Percentiles rank a stretch among this genome's conserved stretches.
These are phyloP conservation scores for Notolabrus celidotus DNA, from an alignment of 2,797 vertebrate species.

Conservation along the genomic window DNA sequence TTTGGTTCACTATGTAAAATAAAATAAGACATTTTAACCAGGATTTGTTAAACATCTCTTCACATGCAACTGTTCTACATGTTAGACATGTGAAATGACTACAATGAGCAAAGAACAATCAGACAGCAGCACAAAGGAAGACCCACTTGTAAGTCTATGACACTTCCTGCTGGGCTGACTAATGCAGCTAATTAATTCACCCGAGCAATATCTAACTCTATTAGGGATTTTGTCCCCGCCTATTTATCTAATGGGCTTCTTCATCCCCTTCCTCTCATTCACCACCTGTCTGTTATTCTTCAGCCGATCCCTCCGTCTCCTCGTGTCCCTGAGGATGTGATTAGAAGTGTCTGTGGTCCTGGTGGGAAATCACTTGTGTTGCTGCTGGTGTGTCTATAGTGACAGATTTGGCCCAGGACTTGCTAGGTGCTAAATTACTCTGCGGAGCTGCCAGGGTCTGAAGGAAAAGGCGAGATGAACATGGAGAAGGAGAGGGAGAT, in stretches of 20 bases:
- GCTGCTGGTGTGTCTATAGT: constrained; percentile 58
- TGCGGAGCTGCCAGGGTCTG: constrained; percentile 41
- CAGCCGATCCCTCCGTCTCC: constrained; percentile 40
- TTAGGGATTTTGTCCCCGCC: constrained; percentile 36
- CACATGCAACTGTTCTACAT: neutral
- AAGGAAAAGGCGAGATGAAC: constrained; percentile 32
- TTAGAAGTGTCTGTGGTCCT: constrained; percentile 69
- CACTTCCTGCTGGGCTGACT: constrained; percentile 10
- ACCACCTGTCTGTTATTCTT: constrained; percentile 65
- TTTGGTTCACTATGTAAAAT: too few species aligned
- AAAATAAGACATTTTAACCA: too few species aligned
- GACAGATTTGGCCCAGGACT: constrained; percentile 69
- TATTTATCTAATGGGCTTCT: constrained; percentile 69
- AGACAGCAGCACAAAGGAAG: constrained; percentile 11
- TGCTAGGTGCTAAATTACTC: constrained; percentile 70
- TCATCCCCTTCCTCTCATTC: constrained; percentile 25
- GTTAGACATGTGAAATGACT: neutral
- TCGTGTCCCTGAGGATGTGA: constrained; percentile 74
- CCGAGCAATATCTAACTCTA: constrained; percentile 34
- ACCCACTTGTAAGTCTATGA: constrained; percentile 7
- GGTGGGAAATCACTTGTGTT: constrained; percentile 70
- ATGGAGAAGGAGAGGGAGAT: constrained; percentile 28
- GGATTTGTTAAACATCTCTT: constrained; percentile 16
- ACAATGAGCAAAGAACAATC: constrained; percentile 46
- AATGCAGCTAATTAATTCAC: constrained; percentile 50